These are phyloP conservation scores for Stictonetta naevosa DNA, from an alignment of 2,113 vertebrate genomes.

Conservation along the genomic window DNA sequence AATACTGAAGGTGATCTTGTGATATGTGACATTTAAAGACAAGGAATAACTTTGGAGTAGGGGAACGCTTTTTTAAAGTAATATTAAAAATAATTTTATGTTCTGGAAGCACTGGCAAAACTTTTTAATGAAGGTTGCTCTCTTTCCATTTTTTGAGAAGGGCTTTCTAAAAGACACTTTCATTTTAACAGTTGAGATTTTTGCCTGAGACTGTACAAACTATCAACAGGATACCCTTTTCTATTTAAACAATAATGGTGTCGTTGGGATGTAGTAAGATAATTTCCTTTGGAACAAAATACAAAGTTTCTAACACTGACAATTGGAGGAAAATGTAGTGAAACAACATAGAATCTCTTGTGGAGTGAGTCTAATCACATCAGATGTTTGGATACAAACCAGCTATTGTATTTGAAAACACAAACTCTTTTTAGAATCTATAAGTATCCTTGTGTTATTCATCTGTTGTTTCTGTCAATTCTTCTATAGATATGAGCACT, in stretches of 20 bases:
- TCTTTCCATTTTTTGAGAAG: not conserved
- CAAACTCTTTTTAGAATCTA: not conserved
- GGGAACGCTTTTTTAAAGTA: not conserved
- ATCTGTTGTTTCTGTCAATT: not conserved
- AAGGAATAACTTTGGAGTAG: not conserved
- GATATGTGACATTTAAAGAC: not conserved
- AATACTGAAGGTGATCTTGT: not conserved
- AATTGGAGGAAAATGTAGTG: slow-evolving; percentile 80
- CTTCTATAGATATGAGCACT: not conserved
- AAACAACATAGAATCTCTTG: slow-evolving; percentile 57
- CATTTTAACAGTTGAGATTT: slow-evolving; percentile 16
- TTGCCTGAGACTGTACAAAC: not conserved
- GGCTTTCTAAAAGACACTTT: not conserved
- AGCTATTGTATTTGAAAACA: slow-evolving; percentile 66
- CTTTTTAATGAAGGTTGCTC: not conserved
- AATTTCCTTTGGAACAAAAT: slow-evolving; percentile 75
- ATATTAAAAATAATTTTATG: not conserved
- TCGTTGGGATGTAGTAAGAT: slow-evolving; percentile 22
- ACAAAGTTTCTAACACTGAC: slow-evolving; percentile 69
- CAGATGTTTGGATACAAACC: slow-evolving; percentile 67
- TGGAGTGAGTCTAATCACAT: slow-evolving; percentile 55
- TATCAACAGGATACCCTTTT: slow-evolving; percentile 37
- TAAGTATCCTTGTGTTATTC: not conserved
- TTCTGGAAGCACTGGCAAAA: not conserved
- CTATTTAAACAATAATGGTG: slow-evolving; percentile 16